These are phyloP conservation scores for Spongilla lacustris DNA, from an alignment of 37 sponge, comb jelly and placozoan genomes.

Conservation along the genomic window DNA sequence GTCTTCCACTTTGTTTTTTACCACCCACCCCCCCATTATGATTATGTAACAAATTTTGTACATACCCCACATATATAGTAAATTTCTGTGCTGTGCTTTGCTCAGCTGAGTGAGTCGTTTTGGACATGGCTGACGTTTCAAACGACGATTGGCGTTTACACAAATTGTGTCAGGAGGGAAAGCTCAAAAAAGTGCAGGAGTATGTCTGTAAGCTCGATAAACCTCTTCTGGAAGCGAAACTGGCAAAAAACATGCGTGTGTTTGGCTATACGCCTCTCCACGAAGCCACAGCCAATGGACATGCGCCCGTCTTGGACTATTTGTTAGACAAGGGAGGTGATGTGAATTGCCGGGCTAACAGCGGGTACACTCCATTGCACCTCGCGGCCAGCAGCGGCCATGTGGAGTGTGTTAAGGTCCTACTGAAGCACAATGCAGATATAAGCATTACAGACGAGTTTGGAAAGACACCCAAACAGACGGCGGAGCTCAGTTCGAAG, in stretches of 20 bases:
- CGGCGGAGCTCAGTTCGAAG: constrained; percentile 45
- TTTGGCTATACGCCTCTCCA: constrained; percentile 89
- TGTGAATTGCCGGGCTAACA: constrained; percentile 48
- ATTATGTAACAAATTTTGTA: too few relatives aligned
- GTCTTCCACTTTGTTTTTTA: too few relatives aligned
- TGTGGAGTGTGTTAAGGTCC: constrained; percentile 53
- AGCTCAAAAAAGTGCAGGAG: constrained; percentile 33
- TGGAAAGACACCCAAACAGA: constrained; percentile 63
- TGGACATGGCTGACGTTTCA: constrained; percentile 9
- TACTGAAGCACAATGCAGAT: constrained; percentile 61
- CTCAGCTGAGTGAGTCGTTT: neutral
- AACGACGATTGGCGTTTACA: constrained; percentile 50
- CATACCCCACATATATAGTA: too few relatives aligned
- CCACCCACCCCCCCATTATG: too few relatives aligned
- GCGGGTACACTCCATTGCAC: constrained; percentile 79
- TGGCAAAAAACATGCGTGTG: constrained; percentile 44
- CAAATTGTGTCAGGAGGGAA: constrained; percentile 64
- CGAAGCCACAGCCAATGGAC: constrained; percentile 65
- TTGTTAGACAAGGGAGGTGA: constrained; percentile 17
- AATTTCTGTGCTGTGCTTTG: neutral
- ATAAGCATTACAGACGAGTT: constrained; percentile 58
- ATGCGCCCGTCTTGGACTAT: constrained; percentile 30
- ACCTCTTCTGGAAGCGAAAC: neutral
- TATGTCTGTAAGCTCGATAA: constrained; percentile 15
- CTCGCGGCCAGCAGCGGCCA: constrained; percentile 71